Base-by-base conservation (phyloP, 2,113 vertebrate genomes). In the Talpa occidentalis region DNA sequence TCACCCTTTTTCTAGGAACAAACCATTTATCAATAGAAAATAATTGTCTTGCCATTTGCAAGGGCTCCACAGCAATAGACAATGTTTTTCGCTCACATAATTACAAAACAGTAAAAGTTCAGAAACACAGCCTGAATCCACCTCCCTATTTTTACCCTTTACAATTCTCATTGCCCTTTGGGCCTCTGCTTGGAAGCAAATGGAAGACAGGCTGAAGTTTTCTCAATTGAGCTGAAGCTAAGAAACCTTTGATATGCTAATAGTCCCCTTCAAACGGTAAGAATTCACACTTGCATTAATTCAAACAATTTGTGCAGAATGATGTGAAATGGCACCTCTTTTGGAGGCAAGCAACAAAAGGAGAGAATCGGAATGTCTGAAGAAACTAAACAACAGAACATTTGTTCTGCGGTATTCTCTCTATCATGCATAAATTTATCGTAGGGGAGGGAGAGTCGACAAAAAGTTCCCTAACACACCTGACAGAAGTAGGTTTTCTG, bases 241-340 rank as follows among this genome's bases (percentile, higher is more conserved):
- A 98, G 98, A 97, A 98, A 98, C 98, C 99, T 99, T 99, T 99
- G 99, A 99, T 99, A 99, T 99, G 99, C 98, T 99, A 99, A 99
- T 99, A 73, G 90, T 78, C 97, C 97, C 98, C 98, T 99, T 99
- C 98, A 99, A 99, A 99, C 99, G 98, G 98, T 98, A 99, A 98
- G 98, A 99, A 99, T 99, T 99, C 98, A 98, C 98, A 99, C 98
- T 98, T 97, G 98, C 98, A 98, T 99, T 99, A 99, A 99, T 99
- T 99, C 98, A 98, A 99, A 98, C 98, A 99, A 98, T 98, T 99
- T 98, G 98, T 97, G 97, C 98, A 98, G 98, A 98, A 98, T 98
- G 97, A 98, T 97, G 98, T 98, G 98, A 98, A 99, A 99, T 98
- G 95, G 98, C 98, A 98, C 98, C 98, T 98, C 98, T 98, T 98